Base-by-base conservation (phyloP, 2,797 vertebrate species). In the Oryzias sinensis region DNA sequence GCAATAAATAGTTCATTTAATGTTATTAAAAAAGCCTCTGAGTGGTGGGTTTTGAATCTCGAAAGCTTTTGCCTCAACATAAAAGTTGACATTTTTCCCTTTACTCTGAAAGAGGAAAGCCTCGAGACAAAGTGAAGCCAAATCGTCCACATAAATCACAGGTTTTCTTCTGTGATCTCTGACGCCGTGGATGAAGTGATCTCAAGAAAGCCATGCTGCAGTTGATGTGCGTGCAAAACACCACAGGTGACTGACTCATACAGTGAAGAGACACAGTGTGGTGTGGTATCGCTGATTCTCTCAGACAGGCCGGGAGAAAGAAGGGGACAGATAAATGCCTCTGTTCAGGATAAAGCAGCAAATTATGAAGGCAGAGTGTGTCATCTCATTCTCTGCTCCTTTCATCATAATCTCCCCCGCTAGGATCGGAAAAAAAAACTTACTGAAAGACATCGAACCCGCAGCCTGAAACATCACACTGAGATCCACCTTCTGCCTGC, bases 341-440 rank as follows among this genome's bases (percentile, higher is more conserved):
- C 82, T 86, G 82, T 90, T 89, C 80, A 86, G 72, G 76, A 84
- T 80, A 85, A 89, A 86, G 86, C 83, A 79, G 75, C 62, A 70
- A 89, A 90, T 90, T 88, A 84, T 83, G 79, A 77, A 87, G 87
- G 90, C 88, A 89, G 79, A 83, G 87, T 84, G 87, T 90, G 85
- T 89, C 89, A 91, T 89, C 90, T 89, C 77, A 85, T 89, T 88
- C 83, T 82, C 81, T 79, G 83, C 75, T 85, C 74, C 85, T 90
- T 87, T 90, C 82, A 90, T 90, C 88, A 87, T 81, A 82, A 85
- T 88, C 86, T 83, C 78, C 65, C 83, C 74, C 66, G 82, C 80
- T 56, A 76, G 16, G 77, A 77, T 82, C 70, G 81, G 85, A 85
- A 75, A 78, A 84, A 84, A 80, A 9, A 77, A 74, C 82, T 76